A percentile compares a stretch with the other conserved stretches of the same genome.
Evolutionary conservation across 2,113 vertebrate species (phyloP).

Genomic region (Piprites chloris): DNA sequence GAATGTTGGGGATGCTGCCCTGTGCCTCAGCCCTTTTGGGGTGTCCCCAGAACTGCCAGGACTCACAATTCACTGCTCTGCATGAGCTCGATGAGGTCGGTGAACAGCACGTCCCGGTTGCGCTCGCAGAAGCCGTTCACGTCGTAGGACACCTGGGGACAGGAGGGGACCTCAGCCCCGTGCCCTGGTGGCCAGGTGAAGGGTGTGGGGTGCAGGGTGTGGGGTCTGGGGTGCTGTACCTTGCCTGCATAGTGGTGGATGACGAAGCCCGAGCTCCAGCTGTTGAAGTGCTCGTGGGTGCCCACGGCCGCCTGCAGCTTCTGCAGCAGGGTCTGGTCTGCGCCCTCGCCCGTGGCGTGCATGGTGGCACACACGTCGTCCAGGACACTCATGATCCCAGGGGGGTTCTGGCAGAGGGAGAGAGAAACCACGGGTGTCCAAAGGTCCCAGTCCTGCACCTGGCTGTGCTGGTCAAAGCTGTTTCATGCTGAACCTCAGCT

Average conservation of each 20-base stretch:
- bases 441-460: not conserved
- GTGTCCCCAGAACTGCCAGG: not conserved
- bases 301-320: constrained; percentile 92
- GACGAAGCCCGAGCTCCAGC: constrained; percentile 90
- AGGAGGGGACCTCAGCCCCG: not conserved
- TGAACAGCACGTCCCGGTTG: constrained; percentile 93
- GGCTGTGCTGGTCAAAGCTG: not conserved
- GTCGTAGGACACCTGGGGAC: constrained; percentile 87
- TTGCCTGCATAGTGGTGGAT: constrained; percentile 98
- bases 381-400: constrained; percentile 95
- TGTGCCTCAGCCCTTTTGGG: not conserved
- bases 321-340: constrained; percentile 89
- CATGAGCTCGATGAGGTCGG: constrained; percentile 95
- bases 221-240: constrained; percentile 49
- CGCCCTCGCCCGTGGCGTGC: constrained; percentile 92
- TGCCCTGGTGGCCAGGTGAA: fast-evolving
- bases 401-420: constrained; percentile 79
- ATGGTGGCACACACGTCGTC: constrained; percentile 97
- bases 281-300: constrained; percentile 95
- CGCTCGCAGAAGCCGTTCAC: constrained; percentile 92
- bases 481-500: not conserved
- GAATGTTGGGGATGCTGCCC: not conserved
- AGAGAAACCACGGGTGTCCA: not conserved
- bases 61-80: constrained; percentile 94
- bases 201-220: not conserved